Base-by-base conservation (phyloP, 2,888 invertebrate species). In the Stratiomys singularior region DNA sequence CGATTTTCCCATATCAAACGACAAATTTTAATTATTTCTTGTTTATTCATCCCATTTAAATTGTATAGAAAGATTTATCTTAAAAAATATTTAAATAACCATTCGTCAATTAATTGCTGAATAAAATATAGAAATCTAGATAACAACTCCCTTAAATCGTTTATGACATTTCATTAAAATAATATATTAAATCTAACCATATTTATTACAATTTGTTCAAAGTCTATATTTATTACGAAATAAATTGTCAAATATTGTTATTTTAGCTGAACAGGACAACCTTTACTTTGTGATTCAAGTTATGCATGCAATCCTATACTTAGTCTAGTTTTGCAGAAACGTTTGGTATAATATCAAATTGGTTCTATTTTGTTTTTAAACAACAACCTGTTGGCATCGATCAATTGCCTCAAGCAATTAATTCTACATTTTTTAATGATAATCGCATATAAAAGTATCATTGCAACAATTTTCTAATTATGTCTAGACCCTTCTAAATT, bases 41-140 rank as follows among this genome's bases (percentile, higher is more conserved):
- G 52, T 52, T 52, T 52, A 52, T 52, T 52, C 15, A 5, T 3
- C 52, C 52, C 52, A 9, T 52, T 4, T 4, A 13, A 52, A 52
- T 13, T 52, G 44, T 52, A n/a, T 52, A 9, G 15, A 4, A 52
- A 52, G 3, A 52, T n/a, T 52, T n/a, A 18, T 18, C 4, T n/a
- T 52, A 52, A 52, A 52, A 37, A n/a, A 18, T 52, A n/a, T 9
- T 18, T 13, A 52, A 52, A 4, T 18, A 13, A 52, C 52, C 52
- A n/a, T n/a, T n/a, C n/a, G n/a, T n/a, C 52, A 52, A 52, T 52
- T n/a, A 13, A 52, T 52, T 52, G 15, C 15, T 18, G 15, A 9
- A 13, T 52, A 52, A 52, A 52, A 52, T n/a, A 52, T 52, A 52
- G 15, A 52, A 13, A 52, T 52, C 52, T 52, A 52, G 52, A 52